A percentile compares a stretch with the other conserved stretches of the same genome.
Conservation (phyloP, 92 coral and sea anemone genomes). For the Epizoanthus scotinus region DNA sequence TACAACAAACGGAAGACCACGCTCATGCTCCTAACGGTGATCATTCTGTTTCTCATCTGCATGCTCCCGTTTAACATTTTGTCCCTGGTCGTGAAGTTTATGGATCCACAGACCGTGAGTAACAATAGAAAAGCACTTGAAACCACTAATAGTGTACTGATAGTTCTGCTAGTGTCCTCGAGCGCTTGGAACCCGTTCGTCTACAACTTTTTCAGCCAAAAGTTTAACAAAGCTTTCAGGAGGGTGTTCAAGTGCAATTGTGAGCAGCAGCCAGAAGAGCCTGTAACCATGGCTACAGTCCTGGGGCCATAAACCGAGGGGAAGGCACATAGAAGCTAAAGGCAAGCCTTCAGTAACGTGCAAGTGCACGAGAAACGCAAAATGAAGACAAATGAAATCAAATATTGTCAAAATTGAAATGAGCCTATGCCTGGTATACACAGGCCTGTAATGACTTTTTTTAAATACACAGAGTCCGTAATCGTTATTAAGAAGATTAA, state of each 20-base stretch:
- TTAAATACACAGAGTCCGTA: no score
- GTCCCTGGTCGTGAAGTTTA: slow-evolving; percentile 37
- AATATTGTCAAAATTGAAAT: no score
- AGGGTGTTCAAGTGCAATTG: slow-evolving; percentile 77
- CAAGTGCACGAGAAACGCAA: no score
- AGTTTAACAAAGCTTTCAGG: slow-evolving; percentile 77
- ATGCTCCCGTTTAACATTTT: slow-evolving; percentile 77
- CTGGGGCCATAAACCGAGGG: not conserved
- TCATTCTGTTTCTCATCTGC: slow-evolving; percentile 72
- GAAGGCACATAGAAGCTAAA: no score
- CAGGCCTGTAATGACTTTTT: no score
- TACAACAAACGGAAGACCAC: slow-evolving; percentile 82
- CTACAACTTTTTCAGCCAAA: slow-evolving; percentile 92
- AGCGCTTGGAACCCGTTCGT: slow-evolving; percentile 93
- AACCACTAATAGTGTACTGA: slow-evolving; percentile 17
- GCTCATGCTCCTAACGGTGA: slow-evolving; percentile 81
- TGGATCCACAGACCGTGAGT: not conserved
- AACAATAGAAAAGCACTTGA: slow-evolving; percentile 3
- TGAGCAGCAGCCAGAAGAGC: slow-evolving; percentile 10
- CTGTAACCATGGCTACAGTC: not conserved
- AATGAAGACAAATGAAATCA: no score
- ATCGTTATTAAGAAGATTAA: no score
- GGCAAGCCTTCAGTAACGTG: no score
- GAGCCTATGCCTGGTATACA: no score
- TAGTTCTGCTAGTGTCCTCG: slow-evolving; percentile 58